Base-by-base conservation (phyloP, 2,888 invertebrate species). In the Hirtodrosophila histrioides region DNA sequence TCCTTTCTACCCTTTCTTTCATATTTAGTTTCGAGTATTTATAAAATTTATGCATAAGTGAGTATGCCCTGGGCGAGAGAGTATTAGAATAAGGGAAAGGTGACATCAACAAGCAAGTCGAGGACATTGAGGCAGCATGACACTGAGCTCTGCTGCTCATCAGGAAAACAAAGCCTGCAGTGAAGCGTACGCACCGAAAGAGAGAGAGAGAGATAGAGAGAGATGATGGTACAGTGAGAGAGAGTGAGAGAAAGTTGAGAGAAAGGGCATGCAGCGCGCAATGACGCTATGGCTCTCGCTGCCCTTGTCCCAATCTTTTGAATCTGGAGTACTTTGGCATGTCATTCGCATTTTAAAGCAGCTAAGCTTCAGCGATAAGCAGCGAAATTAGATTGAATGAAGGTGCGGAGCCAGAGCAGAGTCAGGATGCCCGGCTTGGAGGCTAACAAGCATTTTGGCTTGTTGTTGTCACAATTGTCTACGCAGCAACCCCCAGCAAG, bases 311-410 rank as follows among this genome's bases (percentile, higher is more conserved):
- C 82, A 82, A 87, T 87, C 87, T 82, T 49, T 71, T 78, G 86
- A 73, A 87, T 83, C 77, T 84, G 70, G 71, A 84, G 84, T 84
- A 81, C 78, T 89, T 89, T 79, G 80, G 81, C 75, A 86, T 89
- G 90, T 89, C 90, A 90, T 87, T 88, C 86, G 90, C 88, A 89
- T 88, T 81, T 85, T 80, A 80, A 82, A 81, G 83, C 73, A 80
- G 78, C 88, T 89, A 89, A 88, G 89, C 89, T 77, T 65, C 85
- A 74, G 71, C 76, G 89, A 87, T 87, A 87, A 88, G 87, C 85
- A 81, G 70, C 77, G 69, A 89, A 88, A 89, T 89, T 88, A 87
- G 81, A 82, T 88, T 83, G 80, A 87, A 76, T 69, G 66, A 79
- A 73, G 88, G 74, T 73, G 85, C 85, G 86, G 71, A 65, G n/a